Percentiles rank a stretch among this genome's conserved stretches.
These are phyloP conservation scores for Anthrax anthrax DNA, from an alignment of 2,888 invertebrate genomes.

Conservation along the genomic window DNA sequence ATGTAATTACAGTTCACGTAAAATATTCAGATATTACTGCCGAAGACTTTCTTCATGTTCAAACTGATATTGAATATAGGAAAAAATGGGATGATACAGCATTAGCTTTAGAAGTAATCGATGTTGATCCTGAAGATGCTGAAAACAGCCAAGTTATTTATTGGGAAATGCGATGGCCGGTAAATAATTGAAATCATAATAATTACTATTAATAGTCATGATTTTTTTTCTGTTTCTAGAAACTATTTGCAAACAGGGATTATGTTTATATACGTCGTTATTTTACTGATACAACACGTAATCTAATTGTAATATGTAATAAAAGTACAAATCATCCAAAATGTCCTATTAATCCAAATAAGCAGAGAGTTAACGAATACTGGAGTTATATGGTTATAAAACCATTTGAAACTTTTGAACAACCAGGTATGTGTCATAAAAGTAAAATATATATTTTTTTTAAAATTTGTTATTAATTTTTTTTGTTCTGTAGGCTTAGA, in stretches of 20 bases:
- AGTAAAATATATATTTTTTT: background rate
- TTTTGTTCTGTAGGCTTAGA: slow-evolving; percentile 45
- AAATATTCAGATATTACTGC: slow-evolving; percentile 64
- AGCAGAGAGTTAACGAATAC: slow-evolving; percentile 62
- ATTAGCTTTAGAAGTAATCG: slow-evolving; percentile 53
- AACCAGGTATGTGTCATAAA: slow-evolving; percentile 22
- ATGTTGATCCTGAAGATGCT: slow-evolving; percentile 42
- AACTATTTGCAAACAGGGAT: slow-evolving; percentile 70
- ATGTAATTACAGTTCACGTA: slow-evolving; percentile 50
- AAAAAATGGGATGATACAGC: slow-evolving; percentile 69
- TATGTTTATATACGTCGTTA: slow-evolving; percentile 69
- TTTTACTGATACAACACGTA: slow-evolving; percentile 40
- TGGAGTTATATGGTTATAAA: slow-evolving; percentile 79
- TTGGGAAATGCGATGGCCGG: slow-evolving; percentile 85
- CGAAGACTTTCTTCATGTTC: slow-evolving; percentile 65
- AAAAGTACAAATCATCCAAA: slow-evolving; percentile 54
- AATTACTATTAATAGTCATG: too few relatives aligned
- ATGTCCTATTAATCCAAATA: slow-evolving; percentile 50
- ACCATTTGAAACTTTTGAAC: slow-evolving; percentile 35
- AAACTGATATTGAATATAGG: slow-evolving; percentile 65
- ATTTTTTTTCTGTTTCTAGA: slow-evolving; percentile 33
- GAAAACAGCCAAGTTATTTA: slow-evolving; percentile 61
- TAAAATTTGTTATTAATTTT: background rate
- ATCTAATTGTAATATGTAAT: slow-evolving; percentile 49
- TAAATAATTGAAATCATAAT: slow-evolving; percentile 31